phyloP scores from a whole-genome alignment of 2,113 vertebrate genomes.

The Albula goreensis region DNA sequence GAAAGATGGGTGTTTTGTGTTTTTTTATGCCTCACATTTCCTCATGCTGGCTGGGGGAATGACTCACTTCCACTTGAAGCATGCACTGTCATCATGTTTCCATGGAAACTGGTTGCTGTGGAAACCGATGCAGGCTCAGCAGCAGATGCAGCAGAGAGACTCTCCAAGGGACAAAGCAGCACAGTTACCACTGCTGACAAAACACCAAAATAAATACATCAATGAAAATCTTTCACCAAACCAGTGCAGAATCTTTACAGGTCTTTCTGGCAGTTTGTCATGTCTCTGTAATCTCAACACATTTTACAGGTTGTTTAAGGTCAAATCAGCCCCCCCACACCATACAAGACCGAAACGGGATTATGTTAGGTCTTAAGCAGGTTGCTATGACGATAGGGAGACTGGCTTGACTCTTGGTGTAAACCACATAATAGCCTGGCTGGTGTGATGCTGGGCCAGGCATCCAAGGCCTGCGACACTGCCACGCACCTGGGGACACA shows the following conservation, averaged over 20 bases:
- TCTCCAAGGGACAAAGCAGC: constrained; percentile 32
- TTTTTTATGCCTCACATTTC: not conserved
- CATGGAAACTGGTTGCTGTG: constrained; percentile 76
- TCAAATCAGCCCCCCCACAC: not conserved
- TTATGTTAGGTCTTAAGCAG: not conserved
- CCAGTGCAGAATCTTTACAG: too few species aligned
- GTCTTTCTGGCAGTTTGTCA: not conserved
- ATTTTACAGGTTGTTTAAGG: not conserved
- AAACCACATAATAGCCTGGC: too few species aligned
- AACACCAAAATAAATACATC: not conserved
- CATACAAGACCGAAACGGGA: not conserved
- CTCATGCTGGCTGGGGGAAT: constrained; percentile 26
- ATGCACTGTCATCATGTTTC: constrained; percentile 74
- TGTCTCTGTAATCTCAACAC: not conserved
- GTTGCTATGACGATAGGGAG: not conserved
- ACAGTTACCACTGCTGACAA: not conserved
- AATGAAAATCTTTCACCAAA: not conserved
- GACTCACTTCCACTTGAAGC: constrained; percentile 46
- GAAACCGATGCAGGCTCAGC: constrained; percentile 67
- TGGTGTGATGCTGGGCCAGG: too few species aligned
- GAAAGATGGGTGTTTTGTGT: not conserved
- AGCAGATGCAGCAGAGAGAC: constrained; percentile 47
- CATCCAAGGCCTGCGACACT: too few species aligned
- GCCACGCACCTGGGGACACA: too few species aligned
- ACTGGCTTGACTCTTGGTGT: not conserved